Conservation (phyloP, 2,888 invertebrate species). For the Hedya salicella region DNA sequence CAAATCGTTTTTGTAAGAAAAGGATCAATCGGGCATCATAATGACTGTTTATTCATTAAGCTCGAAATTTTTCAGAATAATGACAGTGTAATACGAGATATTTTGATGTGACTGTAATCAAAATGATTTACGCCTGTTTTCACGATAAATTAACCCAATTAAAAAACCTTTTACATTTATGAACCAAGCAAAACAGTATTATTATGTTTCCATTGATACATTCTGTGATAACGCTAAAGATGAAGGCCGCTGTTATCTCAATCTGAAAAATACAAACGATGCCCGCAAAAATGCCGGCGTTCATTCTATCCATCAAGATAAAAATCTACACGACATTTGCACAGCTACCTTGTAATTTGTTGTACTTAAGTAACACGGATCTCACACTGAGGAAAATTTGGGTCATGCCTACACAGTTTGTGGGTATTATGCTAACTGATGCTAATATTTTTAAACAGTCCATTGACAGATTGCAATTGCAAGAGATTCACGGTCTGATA, state of each 20-base stretch:
- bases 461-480: constrained; percentile 54
- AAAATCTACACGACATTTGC: constrained; percentile 29
- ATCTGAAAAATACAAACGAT: constrained; percentile 26
- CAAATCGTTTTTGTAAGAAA: constrained; percentile 39
- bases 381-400: constrained; percentile 51
- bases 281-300: constrained; percentile 9
- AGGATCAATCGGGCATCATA: constrained; percentile 15
- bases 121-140: not conserved
- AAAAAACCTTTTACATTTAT: constrained; percentile 7
- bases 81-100: not conserved
- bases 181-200: constrained; percentile 6
- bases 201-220: constrained; percentile 4
- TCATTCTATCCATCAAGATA: constrained; percentile 30
- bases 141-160: constrained; percentile 16
- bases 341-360: constrained; percentile 29
- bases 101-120: constrained; percentile 9
- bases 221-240: constrained; percentile 5
- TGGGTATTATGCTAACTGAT: constrained; percentile 56
- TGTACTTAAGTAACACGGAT: constrained; percentile 26
- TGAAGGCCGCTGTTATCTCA: constrained; percentile 15
- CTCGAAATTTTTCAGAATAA: not conserved
- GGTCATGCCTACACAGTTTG: constrained; percentile 62
- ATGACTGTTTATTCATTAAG: not conserved
- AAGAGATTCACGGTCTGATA: constrained; percentile 43
- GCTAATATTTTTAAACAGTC: constrained; percentile 61